Evolutionary conservation across 2,888 invertebrate species (phyloP).

Genomic region (Incurvaria masculella): DNA sequence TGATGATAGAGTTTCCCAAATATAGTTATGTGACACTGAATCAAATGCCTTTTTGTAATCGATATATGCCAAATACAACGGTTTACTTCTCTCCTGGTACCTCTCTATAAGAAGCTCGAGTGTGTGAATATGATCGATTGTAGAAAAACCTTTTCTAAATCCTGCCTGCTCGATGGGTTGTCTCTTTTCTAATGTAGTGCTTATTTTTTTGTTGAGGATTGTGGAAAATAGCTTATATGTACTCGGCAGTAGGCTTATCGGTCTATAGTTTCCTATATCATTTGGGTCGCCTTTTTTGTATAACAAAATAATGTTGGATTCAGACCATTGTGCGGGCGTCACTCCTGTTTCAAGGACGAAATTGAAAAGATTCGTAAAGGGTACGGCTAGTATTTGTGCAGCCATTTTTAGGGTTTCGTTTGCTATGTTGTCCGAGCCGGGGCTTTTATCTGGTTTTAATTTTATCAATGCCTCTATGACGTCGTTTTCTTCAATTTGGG

Average conservation of each 20-base stretch:
- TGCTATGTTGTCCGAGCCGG: constrained; percentile 5
- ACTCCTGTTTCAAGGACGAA: neutral
- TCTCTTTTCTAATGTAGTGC: neutral
- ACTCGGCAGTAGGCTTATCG: neutral
- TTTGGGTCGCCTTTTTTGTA: constrained; percentile 1
- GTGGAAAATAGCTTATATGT: constrained; percentile 1
- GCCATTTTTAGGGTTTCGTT: constrained; percentile 6
- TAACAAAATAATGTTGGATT: neutral
- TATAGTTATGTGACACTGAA: constrained; percentile 1
- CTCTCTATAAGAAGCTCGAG: constrained; percentile 6
- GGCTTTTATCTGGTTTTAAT: constrained; percentile 7
- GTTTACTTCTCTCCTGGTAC: constrained; percentile 6
- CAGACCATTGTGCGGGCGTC: constrained; percentile 6
- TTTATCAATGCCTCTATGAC: constrained; percentile 3
- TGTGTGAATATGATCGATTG: neutral
- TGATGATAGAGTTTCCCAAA: constrained; percentile 1
- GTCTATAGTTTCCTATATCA: constrained; percentile 1
- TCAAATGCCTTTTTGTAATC: constrained; percentile 7
- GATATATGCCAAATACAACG: constrained; percentile 5
- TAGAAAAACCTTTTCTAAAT: constrained; percentile 1
- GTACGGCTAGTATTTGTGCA: neutral
- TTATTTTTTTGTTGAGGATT: neutral
- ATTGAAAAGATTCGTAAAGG: constrained; percentile 2
- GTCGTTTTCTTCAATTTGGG: constrained; percentile 1
- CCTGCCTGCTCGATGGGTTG: constrained; percentile 10